A percentile compares a stretch with the other conserved stretches of the same genome.
Conservation (phyloP, 2,888 invertebrate species). For the Portevinia maculata region DNA sequence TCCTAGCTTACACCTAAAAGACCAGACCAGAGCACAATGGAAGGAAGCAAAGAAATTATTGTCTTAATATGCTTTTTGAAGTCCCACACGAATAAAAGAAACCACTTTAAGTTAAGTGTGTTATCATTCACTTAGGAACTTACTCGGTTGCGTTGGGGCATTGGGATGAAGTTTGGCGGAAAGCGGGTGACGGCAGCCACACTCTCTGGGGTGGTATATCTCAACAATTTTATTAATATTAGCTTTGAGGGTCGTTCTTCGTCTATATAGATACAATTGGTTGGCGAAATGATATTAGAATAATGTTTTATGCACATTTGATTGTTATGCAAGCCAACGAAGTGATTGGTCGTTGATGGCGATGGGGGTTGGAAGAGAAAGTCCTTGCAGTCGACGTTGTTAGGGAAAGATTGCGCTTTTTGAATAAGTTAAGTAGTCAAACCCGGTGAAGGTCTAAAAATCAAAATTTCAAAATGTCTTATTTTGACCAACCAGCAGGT, state of each 20-base stretch:
- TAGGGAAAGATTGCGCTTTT: not conserved
- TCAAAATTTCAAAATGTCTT: too few species aligned
- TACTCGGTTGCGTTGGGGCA: not conserved
- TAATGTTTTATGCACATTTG: not conserved
- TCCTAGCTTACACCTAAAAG: not conserved
- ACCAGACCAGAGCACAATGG: too few species aligned
- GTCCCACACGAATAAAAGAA: conserved; percentile 33
- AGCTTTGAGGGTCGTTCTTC: not conserved
- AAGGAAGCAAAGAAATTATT: conserved; percentile 2
- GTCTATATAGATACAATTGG: not conserved
- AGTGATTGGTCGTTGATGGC: not conserved
- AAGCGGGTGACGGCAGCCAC: not conserved
- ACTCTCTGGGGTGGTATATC: not conserved
- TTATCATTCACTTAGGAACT: conserved; percentile 34
- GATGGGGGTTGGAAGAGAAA: not conserved
- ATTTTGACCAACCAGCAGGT: too few species aligned
- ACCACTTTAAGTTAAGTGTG: conserved; percentile 47
- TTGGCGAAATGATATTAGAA: not conserved
- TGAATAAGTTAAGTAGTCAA: too few species aligned
- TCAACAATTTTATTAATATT: not conserved
- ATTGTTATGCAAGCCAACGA: not conserved
- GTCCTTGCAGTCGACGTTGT: not conserved
- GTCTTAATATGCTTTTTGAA: conserved; percentile 36
- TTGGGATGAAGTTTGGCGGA: not conserved
- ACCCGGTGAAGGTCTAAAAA: too few species aligned